These are phyloP conservation scores for Platycheirus albimanus DNA, from an alignment of 2,888 invertebrate genomes.

Conservation along the genomic window DNA sequence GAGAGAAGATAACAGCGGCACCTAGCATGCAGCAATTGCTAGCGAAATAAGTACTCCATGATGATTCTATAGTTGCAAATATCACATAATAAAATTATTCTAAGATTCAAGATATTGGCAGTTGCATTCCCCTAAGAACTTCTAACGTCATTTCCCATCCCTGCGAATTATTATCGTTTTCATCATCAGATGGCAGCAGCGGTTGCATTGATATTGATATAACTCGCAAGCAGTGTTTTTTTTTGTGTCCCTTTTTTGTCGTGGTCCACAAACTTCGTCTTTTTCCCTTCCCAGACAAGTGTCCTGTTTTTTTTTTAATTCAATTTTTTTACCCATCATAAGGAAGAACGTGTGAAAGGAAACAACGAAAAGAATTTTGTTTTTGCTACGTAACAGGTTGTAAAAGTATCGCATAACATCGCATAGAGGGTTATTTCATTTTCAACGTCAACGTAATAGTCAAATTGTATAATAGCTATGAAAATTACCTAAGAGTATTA, in stretches of 20 bases:
- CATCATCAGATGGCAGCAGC: background rate
- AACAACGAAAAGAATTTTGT: slow-evolving; percentile 36
- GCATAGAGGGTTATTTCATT: slow-evolving; percentile 44
- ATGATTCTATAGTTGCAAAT: too few relatives aligned
- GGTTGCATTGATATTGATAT: too few relatives aligned
- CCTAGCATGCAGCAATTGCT: too few relatives aligned
- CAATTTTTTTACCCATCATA: background rate
- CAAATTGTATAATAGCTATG: slow-evolving; percentile 31
- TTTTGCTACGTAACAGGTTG: slow-evolving; percentile 76
- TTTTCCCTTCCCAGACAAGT: background rate
- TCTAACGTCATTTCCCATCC: too few relatives aligned
- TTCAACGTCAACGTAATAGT: too few relatives aligned
- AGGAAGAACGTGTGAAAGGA: background rate
- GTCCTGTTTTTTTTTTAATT: background rate
- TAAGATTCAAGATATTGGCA: too few relatives aligned
- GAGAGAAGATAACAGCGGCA: too few relatives aligned
- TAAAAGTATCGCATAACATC: slow-evolving; percentile 45
- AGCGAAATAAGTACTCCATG: too few relatives aligned
- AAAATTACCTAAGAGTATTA: background rate
- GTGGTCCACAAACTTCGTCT: slow-evolving; percentile 47
- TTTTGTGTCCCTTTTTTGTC: slow-evolving; percentile 4
- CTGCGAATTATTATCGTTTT: background rate
- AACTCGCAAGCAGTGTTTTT: background rate
- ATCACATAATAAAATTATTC: too few relatives aligned
- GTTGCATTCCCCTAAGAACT: too few relatives aligned